Evolutionary conservation across 2,888 invertebrate species (phyloP).

Genomic region (Trissolcus brochymenae): DNA sequence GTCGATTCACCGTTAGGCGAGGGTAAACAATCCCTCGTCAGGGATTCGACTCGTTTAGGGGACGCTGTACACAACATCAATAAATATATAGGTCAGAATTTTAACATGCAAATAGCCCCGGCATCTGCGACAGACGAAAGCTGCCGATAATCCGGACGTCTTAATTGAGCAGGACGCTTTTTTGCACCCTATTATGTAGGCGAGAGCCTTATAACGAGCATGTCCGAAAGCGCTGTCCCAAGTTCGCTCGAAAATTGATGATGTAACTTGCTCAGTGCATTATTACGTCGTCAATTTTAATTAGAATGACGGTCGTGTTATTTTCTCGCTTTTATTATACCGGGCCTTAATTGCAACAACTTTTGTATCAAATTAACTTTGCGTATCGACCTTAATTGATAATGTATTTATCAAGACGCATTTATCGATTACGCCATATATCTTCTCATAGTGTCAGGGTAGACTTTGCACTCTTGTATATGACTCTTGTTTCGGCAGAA

Average conservation of each 20-base stretch:
- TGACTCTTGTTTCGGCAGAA: background rate
- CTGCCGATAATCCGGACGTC: background rate
- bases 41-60: slow-evolving; percentile 57
- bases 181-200: too few relatives aligned
- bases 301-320: slow-evolving; percentile 14
- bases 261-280: background rate
- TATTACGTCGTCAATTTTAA: slow-evolving; percentile 15
- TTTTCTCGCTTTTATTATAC: slow-evolving; percentile 5
- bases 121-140: background rate
- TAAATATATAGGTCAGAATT: slow-evolving; percentile 53
- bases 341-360: background rate
- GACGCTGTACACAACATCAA: slow-evolving; percentile 58
- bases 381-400: slow-evolving; percentile 23
- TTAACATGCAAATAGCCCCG: slow-evolving; percentile 27
- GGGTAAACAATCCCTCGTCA: slow-evolving; percentile 67
- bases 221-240: too few relatives aligned
- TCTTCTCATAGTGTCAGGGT: too few relatives aligned
- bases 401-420: slow-evolving; percentile 20
- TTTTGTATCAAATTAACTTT: slow-evolving; percentile 1
- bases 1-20: slow-evolving; percentile 54
- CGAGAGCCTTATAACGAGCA: too few relatives aligned
- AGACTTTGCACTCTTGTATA: background rate
- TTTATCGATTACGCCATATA: background rate
- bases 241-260: too few relatives aligned
- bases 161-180: too few relatives aligned